Base-by-base conservation (phyloP, 1,140 invertebrate species). In the Pogonomyrmex barbatus region DNA sequence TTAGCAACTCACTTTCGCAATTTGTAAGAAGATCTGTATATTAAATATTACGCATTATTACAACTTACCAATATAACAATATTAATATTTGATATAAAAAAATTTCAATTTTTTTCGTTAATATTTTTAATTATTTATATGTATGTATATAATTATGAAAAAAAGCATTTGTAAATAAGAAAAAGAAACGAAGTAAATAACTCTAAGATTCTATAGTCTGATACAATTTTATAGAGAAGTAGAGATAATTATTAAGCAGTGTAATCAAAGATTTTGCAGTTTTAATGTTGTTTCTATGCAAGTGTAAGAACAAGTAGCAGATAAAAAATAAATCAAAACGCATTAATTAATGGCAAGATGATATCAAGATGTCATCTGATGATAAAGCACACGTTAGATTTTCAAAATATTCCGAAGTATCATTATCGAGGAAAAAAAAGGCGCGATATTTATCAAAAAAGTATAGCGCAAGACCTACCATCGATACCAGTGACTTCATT, bases 401-500 rank as follows among this genome's bases (percentile, higher is more conserved):
- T 10, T 68, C 45, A 17, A 47, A 58, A 54, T 30, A 36, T 24
- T n/a, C 30, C 39, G 2, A 42, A 36, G 1, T 36, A 0, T 30
- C 6, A 5, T 24, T 3, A 30, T 33, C 30, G 14, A 17, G 30
- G 52, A 24, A 50, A 12, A 1, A 0, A 33, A 6, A 52, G 14
- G 24, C n/a, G 2, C 10, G 52, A 47, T 84, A 58, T 67, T 17
- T 60, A 33, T 65, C 30, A 8, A 62, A 56, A 83, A 90, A 84
- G 42, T 14, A 47, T 10, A 2, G 52, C 52, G 30, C 1, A 83
- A 87, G 75, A 90, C 93, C 71, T 91, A 95, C 94, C 94, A 88
- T 95, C 94, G 39, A 95, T 93, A 47, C 93, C 94, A 85, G 92
- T 90, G 79, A 95, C 92, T 91, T 94, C 94, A 58, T 94, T 95